These are phyloP conservation scores for Apis cerana DNA, from an alignment of 1,140 invertebrate genomes.

Conservation along the genomic window DNA sequence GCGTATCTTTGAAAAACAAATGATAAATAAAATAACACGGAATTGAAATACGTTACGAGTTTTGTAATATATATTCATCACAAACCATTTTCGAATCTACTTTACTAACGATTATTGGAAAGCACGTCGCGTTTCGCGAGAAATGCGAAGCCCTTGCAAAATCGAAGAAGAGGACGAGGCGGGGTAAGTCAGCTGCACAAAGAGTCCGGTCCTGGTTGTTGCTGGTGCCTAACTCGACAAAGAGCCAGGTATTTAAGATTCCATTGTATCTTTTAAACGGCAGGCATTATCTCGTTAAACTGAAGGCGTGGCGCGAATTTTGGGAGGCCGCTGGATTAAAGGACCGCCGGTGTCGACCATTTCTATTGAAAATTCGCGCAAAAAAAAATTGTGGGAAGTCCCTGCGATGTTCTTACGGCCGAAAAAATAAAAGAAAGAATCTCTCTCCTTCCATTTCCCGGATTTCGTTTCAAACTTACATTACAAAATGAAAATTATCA, in stretches of 20 bases:
- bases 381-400: neutral
- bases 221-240: conserved; percentile 31
- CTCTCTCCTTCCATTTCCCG: too few species aligned
- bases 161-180: conserved; percentile 6
- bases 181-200: conserved; percentile 42
- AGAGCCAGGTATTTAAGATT: conserved; percentile 54
- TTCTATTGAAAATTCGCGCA: neutral
- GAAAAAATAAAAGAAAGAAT: too few species aligned
- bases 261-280: conserved; percentile 65
- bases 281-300: conserved; percentile 71
- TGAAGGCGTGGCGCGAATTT: conserved; percentile 72
- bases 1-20: too few species aligned
- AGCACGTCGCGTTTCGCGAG: too few species aligned
- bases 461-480: too few species aligned
- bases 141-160: neutral
- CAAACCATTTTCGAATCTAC: too few species aligned
- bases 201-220: neutral
- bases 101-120: too few species aligned
- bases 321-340: conserved; percentile 20
- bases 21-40: too few species aligned
- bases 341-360: neutral
- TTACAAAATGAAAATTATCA: too few species aligned
- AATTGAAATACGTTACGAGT: too few species aligned
- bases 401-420: neutral
- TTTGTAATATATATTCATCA: too few species aligned